Percentiles rank a stretch among this genome's conserved stretches.
Evolutionary conservation across 1,140 invertebrate genomes (phyloP).

Genomic region (Bombyx mandarina): DNA sequence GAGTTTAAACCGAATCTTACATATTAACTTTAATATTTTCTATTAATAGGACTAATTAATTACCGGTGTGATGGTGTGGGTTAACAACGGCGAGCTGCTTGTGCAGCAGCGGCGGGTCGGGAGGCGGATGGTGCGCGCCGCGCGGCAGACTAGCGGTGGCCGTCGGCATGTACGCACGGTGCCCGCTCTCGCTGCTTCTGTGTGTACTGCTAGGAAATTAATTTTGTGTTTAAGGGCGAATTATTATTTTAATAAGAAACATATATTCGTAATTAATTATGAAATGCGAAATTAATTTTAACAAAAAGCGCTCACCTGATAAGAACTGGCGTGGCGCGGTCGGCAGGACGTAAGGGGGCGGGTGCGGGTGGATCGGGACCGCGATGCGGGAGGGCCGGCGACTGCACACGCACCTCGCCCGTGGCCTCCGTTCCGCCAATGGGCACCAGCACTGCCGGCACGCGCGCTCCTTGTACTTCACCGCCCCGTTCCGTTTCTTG

Average conservation of each 20-base stretch:
- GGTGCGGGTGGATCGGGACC: slow-evolving; percentile 28
- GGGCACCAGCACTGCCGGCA: slow-evolving; percentile 34
- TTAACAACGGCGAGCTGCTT: slow-evolving; percentile 61
- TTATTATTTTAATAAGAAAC: too few species aligned
- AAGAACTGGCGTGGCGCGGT: slow-evolving; percentile 49
- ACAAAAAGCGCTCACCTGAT: slow-evolving; percentile 28
- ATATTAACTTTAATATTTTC: too few species aligned
- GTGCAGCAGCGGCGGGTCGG: slow-evolving; percentile 52
- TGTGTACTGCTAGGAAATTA: not conserved
- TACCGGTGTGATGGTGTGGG: slow-evolving; percentile 57
- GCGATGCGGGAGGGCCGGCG: slow-evolving; percentile 55
- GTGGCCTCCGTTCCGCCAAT: slow-evolving; percentile 49
- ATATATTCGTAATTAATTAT: too few species aligned
- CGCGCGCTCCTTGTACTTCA: slow-evolving; percentile 21
- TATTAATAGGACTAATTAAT: not conserved
- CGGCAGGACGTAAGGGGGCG: slow-evolving; percentile 36
- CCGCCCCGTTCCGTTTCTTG: slow-evolving; percentile 13
- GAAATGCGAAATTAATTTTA: too few species aligned
- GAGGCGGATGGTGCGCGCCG: slow-evolving; percentile 47
- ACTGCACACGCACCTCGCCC: slow-evolving; percentile 51
- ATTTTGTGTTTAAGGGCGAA: too few species aligned
- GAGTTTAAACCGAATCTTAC: not conserved
- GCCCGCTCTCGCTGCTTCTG: slow-evolving; percentile 13
- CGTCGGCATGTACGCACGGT: slow-evolving; percentile 15
- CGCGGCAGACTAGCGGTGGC: slow-evolving; percentile 45